A percentile compares a stretch with the other conserved stretches of the same genome.
Evolutionary conservation across 2,888 invertebrate genomes (phyloP).

Genomic region (Drosophila eohydei): DNA sequence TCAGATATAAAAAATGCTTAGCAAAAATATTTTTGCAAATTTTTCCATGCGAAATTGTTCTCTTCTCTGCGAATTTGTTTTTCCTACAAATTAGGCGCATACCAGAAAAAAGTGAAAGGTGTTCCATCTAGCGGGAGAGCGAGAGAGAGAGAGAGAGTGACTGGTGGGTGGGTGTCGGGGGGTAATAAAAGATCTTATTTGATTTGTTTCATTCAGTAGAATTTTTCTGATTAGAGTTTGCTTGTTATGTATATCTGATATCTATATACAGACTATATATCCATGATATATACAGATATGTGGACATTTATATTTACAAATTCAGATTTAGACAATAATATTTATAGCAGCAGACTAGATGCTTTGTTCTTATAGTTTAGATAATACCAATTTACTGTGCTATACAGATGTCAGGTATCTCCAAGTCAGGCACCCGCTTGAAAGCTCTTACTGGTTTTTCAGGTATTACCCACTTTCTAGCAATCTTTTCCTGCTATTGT

Average conservation of each 20-base stretch:
- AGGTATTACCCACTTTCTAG: not conserved
- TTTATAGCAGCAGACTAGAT: too few species aligned
- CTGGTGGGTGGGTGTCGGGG: too few species aligned
- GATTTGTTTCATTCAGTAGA: not conserved
- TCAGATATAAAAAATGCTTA: slow-evolving; percentile 13
- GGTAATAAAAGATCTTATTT: not conserved
- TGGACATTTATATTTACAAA: too few species aligned
- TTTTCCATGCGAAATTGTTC: slow-evolving; percentile 49
- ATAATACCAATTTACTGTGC: too few species aligned
- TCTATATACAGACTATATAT: too few species aligned
- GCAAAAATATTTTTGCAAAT: slow-evolving; percentile 58
- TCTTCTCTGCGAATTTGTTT: slow-evolving; percentile 9
- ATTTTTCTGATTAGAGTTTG: too few species aligned
- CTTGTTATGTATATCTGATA: too few species aligned
- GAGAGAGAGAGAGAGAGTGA: not conserved
- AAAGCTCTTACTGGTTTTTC: not conserved
- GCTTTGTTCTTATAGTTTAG: too few species aligned
- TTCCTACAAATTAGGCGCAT: slow-evolving; percentile 35
- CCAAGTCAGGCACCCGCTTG: not conserved
- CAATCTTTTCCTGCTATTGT: not conserved
- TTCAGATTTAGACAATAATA: too few species aligned
- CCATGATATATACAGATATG: too few species aligned
- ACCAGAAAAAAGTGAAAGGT: slow-evolving; percentile 15
- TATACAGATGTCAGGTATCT: not conserved
- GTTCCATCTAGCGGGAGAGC: not conserved